phyloP scores from a whole-genome alignment of 2,797 vertebrate genomes.

The Rhynchonycteris naso region DNA sequence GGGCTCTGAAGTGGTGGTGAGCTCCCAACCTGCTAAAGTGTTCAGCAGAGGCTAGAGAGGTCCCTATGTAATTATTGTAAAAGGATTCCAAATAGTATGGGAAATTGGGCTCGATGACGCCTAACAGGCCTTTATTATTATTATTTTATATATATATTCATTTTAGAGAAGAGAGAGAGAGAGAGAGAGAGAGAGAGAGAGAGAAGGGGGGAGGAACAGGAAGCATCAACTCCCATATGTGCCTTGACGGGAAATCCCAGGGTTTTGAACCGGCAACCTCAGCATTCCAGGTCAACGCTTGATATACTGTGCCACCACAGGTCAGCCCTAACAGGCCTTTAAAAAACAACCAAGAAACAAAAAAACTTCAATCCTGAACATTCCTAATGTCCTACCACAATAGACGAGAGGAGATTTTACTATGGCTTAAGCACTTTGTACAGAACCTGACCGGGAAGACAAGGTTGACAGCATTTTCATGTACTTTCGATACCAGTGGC shows the following conservation, averaged over 20 bases:
- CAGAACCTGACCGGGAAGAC: slow-evolving; percentile 7
- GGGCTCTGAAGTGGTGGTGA: background rate
- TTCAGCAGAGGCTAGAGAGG: background rate
- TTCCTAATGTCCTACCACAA: background rate
- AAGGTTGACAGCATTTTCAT: slow-evolving; percentile 24
- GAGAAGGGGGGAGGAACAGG: too few relatives aligned
- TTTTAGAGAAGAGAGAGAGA: too few relatives aligned
- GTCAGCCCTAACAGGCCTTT: background rate
- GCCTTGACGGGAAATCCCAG: too few relatives aligned
- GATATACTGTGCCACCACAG: too few relatives aligned
- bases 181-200: too few relatives aligned
- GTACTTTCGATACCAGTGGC: slow-evolving; percentile 24
- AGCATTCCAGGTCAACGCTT: too few relatives aligned
- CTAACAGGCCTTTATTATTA: background rate
- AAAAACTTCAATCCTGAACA: background rate
- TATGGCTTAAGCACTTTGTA: background rate
- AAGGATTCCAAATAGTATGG: background rate
- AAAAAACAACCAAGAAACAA: too few relatives aligned
- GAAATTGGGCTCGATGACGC: background rate
- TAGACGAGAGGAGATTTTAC: background rate
- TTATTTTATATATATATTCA: too few relatives aligned
- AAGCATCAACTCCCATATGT: too few relatives aligned
- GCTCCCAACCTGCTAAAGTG: background rate
- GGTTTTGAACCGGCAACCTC: too few relatives aligned
- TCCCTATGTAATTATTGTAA: background rate